Conservation (phyloP, 2,797 vertebrate genomes). For the Syndactyla subalaris region DNA sequence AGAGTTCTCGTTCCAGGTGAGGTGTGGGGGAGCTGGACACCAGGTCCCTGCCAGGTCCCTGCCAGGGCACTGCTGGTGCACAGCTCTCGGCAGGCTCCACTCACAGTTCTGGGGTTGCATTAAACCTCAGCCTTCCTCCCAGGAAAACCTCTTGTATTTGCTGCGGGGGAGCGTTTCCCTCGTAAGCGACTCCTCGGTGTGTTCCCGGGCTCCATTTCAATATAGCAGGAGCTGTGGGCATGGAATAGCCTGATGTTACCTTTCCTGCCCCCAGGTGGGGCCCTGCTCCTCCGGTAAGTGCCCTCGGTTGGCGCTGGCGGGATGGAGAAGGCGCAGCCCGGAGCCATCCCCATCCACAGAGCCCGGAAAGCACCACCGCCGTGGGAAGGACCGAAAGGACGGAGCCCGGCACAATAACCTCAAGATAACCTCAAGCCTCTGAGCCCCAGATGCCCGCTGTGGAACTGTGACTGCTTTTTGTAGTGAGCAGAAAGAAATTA, state of each 20-base stretch:
- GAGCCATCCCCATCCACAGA: background rate
- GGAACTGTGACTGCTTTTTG: background rate
- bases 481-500: background rate
- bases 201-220: background rate
- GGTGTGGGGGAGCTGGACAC: background rate
- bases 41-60: background rate
- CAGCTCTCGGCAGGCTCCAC: background rate
- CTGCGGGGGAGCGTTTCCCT: background rate
- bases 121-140: background rate
- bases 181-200: background rate
- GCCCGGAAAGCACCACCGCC: background rate
- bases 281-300: slow-evolving; percentile 81
- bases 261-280: slow-evolving; percentile 42
- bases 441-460: background rate
- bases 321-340: slow-evolving; percentile 66
- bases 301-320: slow-evolving; percentile 80
- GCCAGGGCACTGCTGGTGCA: background rate
- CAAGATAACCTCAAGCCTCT: background rate
- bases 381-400: background rate
- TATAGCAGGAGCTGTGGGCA: background rate
- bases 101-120: rapidly evolving
- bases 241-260: background rate
- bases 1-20: rapidly evolving
- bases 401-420: slow-evolving; percentile 51
- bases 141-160: background rate